Conservation (phyloP, 2,113 vertebrate genomes). For the Lonchura striata region DNA sequence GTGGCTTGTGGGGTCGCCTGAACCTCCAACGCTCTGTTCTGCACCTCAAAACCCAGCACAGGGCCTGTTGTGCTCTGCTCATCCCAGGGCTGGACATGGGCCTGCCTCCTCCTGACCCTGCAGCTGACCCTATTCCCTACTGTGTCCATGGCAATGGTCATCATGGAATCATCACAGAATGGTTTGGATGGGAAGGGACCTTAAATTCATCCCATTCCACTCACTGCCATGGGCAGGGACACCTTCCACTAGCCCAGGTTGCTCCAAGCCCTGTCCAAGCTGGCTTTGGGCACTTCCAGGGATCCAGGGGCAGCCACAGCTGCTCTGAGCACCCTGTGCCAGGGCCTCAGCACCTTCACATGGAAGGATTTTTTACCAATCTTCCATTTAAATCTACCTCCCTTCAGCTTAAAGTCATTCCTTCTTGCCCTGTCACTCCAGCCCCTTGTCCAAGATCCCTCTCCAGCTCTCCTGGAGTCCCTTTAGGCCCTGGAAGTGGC, state of each 20-base stretch:
- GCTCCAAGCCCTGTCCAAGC: fast-evolving
- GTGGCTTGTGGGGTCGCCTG: not conserved
- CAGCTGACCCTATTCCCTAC: fast-evolving
- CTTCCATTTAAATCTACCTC: not conserved
- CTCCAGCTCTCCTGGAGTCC: not conserved
- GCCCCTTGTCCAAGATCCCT: not conserved
- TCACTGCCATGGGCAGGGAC: not conserved
- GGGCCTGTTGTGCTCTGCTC: not conserved
- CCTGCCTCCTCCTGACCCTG: not conserved
- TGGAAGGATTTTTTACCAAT: not conserved
- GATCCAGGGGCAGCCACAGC: not conserved
- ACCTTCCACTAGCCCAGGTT: fast-evolving
- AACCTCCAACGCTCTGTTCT: not conserved
- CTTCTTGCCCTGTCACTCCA: not conserved
- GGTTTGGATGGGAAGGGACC: not conserved
- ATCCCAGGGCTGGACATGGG: not conserved
- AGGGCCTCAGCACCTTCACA: not conserved
- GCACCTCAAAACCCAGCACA: fast-evolving
- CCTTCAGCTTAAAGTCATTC: not conserved
- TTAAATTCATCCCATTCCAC: not conserved
- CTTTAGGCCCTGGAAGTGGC: not conserved
- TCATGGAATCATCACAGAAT: not conserved
- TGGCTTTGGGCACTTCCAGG: not conserved
- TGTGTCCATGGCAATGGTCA: not conserved
- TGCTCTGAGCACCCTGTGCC: not conserved